Base-by-base conservation (phyloP, 2,113 vertebrate genomes). In the Aphelocoma coerulescens region DNA sequence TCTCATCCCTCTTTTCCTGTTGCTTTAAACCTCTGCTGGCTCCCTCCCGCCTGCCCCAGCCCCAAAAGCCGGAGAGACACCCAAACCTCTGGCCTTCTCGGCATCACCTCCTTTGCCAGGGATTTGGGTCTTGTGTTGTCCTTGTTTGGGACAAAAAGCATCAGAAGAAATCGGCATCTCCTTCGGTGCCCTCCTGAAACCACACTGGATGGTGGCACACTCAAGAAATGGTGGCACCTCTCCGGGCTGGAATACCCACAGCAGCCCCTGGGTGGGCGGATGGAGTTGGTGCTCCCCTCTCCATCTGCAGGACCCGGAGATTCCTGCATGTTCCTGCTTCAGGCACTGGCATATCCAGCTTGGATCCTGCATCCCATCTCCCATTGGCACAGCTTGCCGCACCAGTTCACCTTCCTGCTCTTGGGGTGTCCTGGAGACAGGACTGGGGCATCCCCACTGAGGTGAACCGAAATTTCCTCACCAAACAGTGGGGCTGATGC, bases 311-410 rank as follows among this genome's bases (percentile, higher is more conserved):
- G 54, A 49, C 24, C 22, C 27, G 22, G 57, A 54, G 21, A 4
- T 41, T 65, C 1, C 6, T 74, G 23, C 1, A 1, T 7, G 6
- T 39, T 23, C 52, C 6, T 15, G 26, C 43, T 85, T 28, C 2
- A 0, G 0, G 24, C 2, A 2, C 44, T 57, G 81, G 26, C 2
- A 7, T 9, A 14, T 76, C 57, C 9, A 2, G 41, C 35, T 44
- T 21, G 69, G 48, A n/a, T 61, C 13, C 3, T n/a, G 48, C 2
- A 3, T 33, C 48, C 52, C 4, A 0, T 32, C 21, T 66, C n/a
- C 54, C 10, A 1, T 1, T 2, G 7, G 39, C 39, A 32, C 39
- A 4, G 39, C 27, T 59, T 16, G 20, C 16, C 0, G 0, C 19
- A 6, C 22, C 0, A 0, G 17, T 44, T 82, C 5, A 21, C 52